These are phyloP conservation scores for Dasypolia templi DNA, from an alignment of 2,888 invertebrate genomes.

Conservation along the genomic window DNA sequence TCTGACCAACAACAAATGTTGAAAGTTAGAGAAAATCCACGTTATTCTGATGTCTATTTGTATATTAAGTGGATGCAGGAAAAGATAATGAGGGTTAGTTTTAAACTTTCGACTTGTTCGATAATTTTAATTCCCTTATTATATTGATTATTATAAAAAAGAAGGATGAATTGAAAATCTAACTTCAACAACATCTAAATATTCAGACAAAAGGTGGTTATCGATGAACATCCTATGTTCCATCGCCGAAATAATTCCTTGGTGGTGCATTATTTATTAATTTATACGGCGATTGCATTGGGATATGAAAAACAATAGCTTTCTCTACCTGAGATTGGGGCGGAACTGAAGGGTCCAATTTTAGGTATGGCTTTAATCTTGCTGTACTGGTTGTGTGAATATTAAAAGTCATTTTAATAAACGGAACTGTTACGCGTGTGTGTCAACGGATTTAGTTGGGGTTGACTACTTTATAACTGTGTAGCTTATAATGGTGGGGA, in stretches of 20 bases:
- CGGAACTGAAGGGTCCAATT: constrained; percentile 48
- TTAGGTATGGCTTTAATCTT: constrained; percentile 50
- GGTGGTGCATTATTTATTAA: constrained; percentile 59
- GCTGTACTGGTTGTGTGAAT: constrained; percentile 40
- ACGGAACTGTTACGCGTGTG: constrained; percentile 15
- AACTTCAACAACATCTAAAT: neutral
- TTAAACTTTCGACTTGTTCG: neutral
- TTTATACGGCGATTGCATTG: constrained; percentile 54
- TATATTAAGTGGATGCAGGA: neutral
- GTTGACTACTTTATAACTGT: constrained; percentile 1
- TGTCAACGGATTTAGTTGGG: constrained; percentile 13
- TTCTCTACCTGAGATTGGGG: constrained; percentile 59
- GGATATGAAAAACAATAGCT: constrained; percentile 63
- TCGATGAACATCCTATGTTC: constrained; percentile 39
- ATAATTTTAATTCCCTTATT: neutral
- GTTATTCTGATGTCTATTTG: neutral
- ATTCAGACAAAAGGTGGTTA: neutral
- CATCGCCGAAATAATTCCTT: constrained; percentile 46
- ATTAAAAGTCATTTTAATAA: constrained; percentile 37
- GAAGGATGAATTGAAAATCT: neutral
- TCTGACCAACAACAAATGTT: constrained; percentile 12
- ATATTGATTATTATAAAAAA: too few species aligned
- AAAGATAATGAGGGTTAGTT: neutral
- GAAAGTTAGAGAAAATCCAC: neutral
- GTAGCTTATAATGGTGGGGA: too few species aligned